Evolutionary conservation across 2,888 invertebrate species (phyloP).

Genomic region (Microchrysa polita): DNA sequence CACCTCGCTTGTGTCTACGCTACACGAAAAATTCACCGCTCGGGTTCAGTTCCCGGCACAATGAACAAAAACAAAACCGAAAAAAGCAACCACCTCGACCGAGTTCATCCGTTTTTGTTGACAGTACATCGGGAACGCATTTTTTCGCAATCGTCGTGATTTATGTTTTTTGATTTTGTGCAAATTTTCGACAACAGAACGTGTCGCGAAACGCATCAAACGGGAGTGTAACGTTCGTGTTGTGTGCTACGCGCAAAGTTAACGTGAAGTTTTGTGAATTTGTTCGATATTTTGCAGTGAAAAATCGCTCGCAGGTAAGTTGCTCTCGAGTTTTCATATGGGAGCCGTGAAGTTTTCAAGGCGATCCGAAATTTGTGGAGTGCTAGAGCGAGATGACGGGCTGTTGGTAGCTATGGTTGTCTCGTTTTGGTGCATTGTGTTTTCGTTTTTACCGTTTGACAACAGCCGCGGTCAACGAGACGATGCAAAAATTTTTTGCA

Average conservation of each 20-base stretch:
- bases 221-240: neutral
- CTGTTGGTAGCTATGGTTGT: neutral
- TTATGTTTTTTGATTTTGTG: conserved; percentile 29
- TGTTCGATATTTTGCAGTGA: conserved; percentile 12
- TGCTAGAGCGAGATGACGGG: conserved; percentile 7
- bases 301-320: conserved; percentile 34
- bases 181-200: neutral
- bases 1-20: neutral
- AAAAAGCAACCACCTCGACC: conserved; percentile 29
- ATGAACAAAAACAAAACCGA: conserved; percentile 9
- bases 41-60: neutral
- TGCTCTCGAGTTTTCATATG: conserved; percentile 17
- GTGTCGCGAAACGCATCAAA: conserved; percentile 18
- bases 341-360: neutral
- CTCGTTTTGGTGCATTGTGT: conserved; percentile 31
- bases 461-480: conserved; percentile 21
- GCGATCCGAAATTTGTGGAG: conserved; percentile 3
- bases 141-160: conserved; percentile 25
- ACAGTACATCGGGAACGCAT: conserved; percentile 28
- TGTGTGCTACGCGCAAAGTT: conserved; percentile 9
- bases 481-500: conserved; percentile 27
- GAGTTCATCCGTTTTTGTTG: conserved; percentile 28
- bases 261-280: conserved; percentile 24
- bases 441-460: conserved; percentile 40
- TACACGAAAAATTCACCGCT: conserved; percentile 2